Evolutionary conservation across 2,113 vertebrate genomes (phyloP), one percentile per base, ranked within the genome.

Genomic region (Kryptolebias marmoratus): DNA sequence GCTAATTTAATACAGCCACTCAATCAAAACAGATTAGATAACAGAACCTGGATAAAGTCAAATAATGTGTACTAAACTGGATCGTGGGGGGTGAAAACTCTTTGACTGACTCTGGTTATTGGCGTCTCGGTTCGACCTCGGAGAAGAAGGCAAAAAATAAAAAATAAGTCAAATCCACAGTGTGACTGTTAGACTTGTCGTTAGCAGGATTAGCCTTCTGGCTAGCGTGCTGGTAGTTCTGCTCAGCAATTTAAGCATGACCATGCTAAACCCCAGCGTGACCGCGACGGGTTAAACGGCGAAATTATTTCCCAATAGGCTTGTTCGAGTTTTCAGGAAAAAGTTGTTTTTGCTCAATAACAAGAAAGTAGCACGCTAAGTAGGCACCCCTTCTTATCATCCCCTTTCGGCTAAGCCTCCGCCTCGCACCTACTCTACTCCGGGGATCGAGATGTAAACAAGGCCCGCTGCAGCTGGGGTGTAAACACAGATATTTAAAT

Each of bases 391-490:
- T 32, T 59, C 45, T 77, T 52, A 12, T 44, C 63, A 60, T 15
- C 42, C 48, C 65, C 22, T 31, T 61, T 68, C 71, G 66, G 74
- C 73, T 76, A 71, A 56, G 73, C 78, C 74, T 36, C 75, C 64
- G 79, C 79, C 76, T 89, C 88, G 73, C 68, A 68, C 54, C 14
- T 81, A 94, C 89, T 91, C 75, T 70, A 94, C 79, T 32, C 83
- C 93, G 91, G 68, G 94, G 93, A 93, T 84, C 73, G 73, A 77
- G 80, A 93, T 93, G 93, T 95, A 94, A 95, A 95, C 94, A 95
- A 94, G 94, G 94, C 93, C 94, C 57, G 66, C 54, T 50, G 68
- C 44, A 48, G 64, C 75, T 60, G 56, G 9, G 28, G 48, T 71
- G 50, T 42, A 72, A 76, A 80, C 65, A 44, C 9, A 50, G 28